Conservation (phyloP, 2,888 invertebrate genomes). For the Dromius quadrimaculatus region DNA sequence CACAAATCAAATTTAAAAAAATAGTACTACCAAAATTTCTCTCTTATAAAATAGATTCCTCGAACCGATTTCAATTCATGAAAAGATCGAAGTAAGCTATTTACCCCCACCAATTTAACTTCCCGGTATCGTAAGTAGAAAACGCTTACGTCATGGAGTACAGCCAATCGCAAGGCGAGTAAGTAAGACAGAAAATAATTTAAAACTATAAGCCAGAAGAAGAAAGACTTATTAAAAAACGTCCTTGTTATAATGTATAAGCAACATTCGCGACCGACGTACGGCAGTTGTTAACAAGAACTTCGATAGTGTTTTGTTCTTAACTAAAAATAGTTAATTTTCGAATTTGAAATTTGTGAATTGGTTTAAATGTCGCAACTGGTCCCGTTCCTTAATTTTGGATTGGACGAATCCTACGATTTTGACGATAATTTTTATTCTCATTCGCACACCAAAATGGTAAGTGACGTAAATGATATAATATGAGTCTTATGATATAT, state of each 20-base stretch:
- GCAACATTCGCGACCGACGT: conserved; percentile 58
- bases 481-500: conserved; percentile 18
- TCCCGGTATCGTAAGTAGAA: conserved; percentile 47
- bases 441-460: conserved; percentile 61
- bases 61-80: conserved; percentile 17
- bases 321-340: neutral
- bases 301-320: conserved; percentile 18
- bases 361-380: conserved; percentile 70
- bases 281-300: conserved; percentile 56
- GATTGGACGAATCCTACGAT: conserved; percentile 60
- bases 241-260: conserved; percentile 59
- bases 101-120: conserved; percentile 54
- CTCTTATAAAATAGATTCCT: conserved; percentile 6
- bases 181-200: conserved; percentile 52
- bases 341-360: conserved; percentile 15
- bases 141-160: conserved; percentile 57
- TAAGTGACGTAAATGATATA: conserved; percentile 55
- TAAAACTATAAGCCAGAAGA: conserved; percentile 26
- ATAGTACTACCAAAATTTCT: neutral
- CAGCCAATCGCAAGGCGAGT: conserved; percentile 56
- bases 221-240: conserved; percentile 43
- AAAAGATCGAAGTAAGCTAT: conserved; percentile 29
- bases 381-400: conserved; percentile 70
- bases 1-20: neutral
- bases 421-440: conserved; percentile 60